phyloP scores from a whole-genome alignment of 1,140 invertebrate species.

The Xylocopa sonorina region DNA sequence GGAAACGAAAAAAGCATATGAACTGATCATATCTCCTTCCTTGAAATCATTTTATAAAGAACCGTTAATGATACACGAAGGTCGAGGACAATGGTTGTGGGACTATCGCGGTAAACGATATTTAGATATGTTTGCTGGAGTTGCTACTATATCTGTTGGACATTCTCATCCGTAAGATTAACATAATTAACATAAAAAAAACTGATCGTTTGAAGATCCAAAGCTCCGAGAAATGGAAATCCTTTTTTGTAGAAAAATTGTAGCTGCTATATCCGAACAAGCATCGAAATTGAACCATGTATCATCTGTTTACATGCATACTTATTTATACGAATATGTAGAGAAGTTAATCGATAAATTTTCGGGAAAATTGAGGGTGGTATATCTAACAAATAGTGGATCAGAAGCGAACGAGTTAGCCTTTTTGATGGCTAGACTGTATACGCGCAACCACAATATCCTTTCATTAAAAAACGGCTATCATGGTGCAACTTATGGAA shows the following conservation, averaged over 20 bases:
- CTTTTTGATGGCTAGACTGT: constrained; percentile 90
- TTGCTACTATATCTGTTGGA: constrained; percentile 98
- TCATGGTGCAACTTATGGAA: constrained; percentile 93
- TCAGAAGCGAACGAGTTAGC: constrained; percentile 99
- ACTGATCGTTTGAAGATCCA: no score
- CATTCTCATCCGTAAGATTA: constrained; percentile 96
- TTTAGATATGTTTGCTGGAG: constrained; percentile 97
- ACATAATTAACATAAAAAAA: not conserved
- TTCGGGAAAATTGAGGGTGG: constrained; percentile 89
- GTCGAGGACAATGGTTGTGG: constrained; percentile 95
- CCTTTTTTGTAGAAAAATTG: constrained; percentile 86
- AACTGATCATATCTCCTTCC: constrained; percentile 87
- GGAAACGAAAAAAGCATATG: constrained; percentile 83
- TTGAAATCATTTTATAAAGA: constrained; percentile 90
- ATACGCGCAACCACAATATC: constrained; percentile 93
- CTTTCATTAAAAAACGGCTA: constrained; percentile 94
- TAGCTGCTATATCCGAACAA: constrained; percentile 89
- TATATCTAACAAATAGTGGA: constrained; percentile 97
- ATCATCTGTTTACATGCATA: constrained; percentile 95
- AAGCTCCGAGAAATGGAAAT: not conserved
- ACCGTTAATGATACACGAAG: constrained; percentile 92
- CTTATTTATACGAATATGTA: constrained; percentile 95
- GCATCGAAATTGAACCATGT: constrained; percentile 93
- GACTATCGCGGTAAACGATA: constrained; percentile 93
- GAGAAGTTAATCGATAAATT: constrained; percentile 91